A percentile compares a stretch with the other conserved stretches of the same genome.
phyloP scores from a whole-genome alignment of 2,113 vertebrate species.

The Upupa epops region DNA sequence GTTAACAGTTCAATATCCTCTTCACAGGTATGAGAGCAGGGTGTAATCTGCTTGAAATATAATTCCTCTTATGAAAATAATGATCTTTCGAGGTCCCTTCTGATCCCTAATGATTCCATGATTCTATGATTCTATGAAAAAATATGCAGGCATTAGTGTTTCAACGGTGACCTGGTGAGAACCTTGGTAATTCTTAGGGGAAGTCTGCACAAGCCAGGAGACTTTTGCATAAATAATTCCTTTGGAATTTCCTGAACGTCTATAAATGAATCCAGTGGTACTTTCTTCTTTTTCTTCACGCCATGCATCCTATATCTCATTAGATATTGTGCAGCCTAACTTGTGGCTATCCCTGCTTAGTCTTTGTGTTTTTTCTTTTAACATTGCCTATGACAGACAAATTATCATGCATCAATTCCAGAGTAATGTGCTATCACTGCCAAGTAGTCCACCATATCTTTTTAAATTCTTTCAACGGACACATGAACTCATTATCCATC shows the following conservation, averaged over 20 bases:
- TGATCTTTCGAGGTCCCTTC: no score
- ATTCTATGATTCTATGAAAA: no score
- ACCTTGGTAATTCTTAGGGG: not conserved
- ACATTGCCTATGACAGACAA: not conserved
- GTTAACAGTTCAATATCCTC: not conserved
- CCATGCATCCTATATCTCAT: not conserved
- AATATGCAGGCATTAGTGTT: not conserved
- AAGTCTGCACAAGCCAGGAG: not conserved
- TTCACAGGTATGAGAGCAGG: not conserved
- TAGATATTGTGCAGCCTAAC: not conserved
- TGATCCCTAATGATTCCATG: no score
- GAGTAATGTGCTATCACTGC: not conserved
- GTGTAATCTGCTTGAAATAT: not conserved
- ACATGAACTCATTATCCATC: conserved; percentile 33
- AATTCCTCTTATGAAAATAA: not conserved
- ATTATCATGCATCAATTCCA: not conserved
- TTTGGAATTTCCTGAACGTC: not conserved
- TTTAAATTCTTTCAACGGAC: not conserved
- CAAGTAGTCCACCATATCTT: not conserved
- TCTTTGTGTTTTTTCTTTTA: not conserved
- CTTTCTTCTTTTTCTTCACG: not conserved
- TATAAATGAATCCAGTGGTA: not conserved
- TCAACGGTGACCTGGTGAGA: not conserved
- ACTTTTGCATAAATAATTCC: no score
- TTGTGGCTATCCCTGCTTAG: not conserved